Evolutionary conservation across 1,140 invertebrate species (phyloP).

Genomic region (Periplaneta americana): DNA sequence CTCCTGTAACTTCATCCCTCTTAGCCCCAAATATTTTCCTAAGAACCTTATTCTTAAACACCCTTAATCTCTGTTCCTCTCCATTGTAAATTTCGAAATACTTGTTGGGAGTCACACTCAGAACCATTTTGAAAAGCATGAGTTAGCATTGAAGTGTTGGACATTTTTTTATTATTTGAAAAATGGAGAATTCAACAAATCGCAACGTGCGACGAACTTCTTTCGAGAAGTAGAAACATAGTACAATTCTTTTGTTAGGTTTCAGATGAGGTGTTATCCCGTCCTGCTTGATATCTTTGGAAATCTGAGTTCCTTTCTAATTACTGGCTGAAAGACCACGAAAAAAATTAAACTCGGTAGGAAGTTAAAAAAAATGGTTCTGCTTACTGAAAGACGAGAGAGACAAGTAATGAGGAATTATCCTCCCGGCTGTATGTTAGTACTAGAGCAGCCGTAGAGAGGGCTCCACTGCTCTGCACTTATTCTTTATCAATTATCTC

Average conservation of each 20-base stretch:
- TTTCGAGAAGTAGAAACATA: too few species aligned
- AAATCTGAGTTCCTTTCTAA: background rate
- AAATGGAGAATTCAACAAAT: too few species aligned
- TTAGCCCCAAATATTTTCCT: too few species aligned
- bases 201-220: too few species aligned
- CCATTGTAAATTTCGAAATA: too few species aligned
- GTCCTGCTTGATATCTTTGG: background rate
- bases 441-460: background rate
- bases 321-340: background rate
- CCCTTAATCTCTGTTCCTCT: too few species aligned
- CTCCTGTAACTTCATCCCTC: too few species aligned
- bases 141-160: too few species aligned
- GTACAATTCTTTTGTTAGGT: background rate
- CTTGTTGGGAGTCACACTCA: too few species aligned
- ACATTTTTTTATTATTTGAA: too few species aligned
- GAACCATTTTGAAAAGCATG: too few species aligned
- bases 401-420: background rate
- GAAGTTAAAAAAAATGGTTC: background rate
- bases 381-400: background rate
- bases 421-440: background rate
- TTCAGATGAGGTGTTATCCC: background rate
- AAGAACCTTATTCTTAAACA: too few species aligned
- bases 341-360: background rate
- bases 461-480: background rate
- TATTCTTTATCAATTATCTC: background rate